These are phyloP conservation scores for Sardina pilchardus DNA, from an alignment of 2,113 vertebrate genomes.

Conservation along the genomic window DNA sequence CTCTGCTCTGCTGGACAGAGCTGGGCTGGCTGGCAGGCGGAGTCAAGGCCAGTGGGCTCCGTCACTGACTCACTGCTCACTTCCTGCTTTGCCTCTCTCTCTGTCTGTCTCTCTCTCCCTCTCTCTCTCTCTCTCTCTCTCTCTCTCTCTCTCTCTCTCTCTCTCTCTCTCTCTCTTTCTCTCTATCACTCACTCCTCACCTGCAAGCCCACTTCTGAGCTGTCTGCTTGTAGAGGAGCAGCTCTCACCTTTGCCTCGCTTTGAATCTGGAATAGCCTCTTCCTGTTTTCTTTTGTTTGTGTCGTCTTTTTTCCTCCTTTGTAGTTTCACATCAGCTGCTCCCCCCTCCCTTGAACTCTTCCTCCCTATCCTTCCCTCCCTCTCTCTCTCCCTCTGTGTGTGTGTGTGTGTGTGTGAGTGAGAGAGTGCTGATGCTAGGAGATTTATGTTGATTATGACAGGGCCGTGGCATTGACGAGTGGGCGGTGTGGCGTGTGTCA, in stretches of 20 bases:
- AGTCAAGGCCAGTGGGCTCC: slow-evolving; percentile 34
- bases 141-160: slow-evolving; percentile 37
- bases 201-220: neutral
- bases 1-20: neutral
- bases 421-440: slow-evolving; percentile 69
- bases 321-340: neutral
- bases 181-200: slow-evolving; percentile 49
- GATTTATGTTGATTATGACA: slow-evolving; percentile 72
- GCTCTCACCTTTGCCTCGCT: neutral
- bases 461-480: slow-evolving; percentile 67
- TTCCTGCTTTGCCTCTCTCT: slow-evolving; percentile 1
- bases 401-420: slow-evolving; percentile 9
- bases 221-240: neutral
- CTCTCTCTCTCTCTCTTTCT: slow-evolving; percentile 5
- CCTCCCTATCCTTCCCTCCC: slow-evolving; percentile 18
- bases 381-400: slow-evolving; percentile 53
- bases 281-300: slow-evolving; percentile 1
- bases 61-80: slow-evolving; percentile 52
- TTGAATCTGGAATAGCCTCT: neutral
- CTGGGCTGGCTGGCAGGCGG: slow-evolving; percentile 30
- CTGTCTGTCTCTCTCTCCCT: slow-evolving; percentile 7
- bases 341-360: slow-evolving; percentile 52
- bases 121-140: slow-evolving; percentile 61
- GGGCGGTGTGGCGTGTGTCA: slow-evolving; percentile 60
- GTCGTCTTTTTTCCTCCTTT: slow-evolving; percentile 14